phyloP scores from a whole-genome alignment of 2,113 vertebrate species.

The Oncorhynchus mykiss region DNA sequence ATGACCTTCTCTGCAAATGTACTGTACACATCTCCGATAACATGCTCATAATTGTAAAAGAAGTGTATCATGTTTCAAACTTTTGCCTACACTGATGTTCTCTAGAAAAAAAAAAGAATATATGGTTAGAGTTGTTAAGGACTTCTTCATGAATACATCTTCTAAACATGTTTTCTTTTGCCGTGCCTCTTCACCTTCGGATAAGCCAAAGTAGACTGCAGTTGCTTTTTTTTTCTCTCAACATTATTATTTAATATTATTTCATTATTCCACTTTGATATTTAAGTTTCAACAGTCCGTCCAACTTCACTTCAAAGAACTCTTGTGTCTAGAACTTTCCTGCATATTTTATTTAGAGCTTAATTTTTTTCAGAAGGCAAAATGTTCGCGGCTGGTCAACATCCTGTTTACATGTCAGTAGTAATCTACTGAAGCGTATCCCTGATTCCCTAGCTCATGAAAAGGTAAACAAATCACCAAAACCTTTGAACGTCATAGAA shows the following conservation, averaged over 20 bases:
- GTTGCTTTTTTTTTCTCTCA: conserved; percentile 46
- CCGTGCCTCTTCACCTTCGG: conserved; percentile 74
- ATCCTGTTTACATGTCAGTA: conserved; percentile 52
- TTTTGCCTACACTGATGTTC: conserved; percentile 54
- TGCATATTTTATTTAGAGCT: conserved; percentile 43
- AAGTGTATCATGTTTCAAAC: conserved; percentile 53
- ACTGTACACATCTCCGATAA: conserved; percentile 55
- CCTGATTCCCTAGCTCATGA: conserved; percentile 19
- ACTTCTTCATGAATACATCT: conserved; percentile 50
- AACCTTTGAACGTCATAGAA: conserved; percentile 36
- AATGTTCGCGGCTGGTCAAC: conserved; percentile 37
- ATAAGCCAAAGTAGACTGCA: conserved; percentile 80
- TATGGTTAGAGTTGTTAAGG: conserved; percentile 10
- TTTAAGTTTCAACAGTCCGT: conserved; percentile 64
- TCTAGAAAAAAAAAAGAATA: conserved; percentile 22
- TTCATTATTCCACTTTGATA: conserved; percentile 52
- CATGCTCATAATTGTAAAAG: conserved; percentile 54
- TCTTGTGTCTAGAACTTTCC: conserved; percentile 48
- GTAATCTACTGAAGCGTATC: conserved; percentile 38
- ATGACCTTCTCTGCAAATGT: conserved; percentile 67
- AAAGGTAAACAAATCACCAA: conserved; percentile 52
- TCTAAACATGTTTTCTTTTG: conserved; percentile 59
- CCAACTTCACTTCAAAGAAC: conserved; percentile 54
- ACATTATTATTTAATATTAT: conserved; percentile 43
- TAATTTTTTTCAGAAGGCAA: conserved; percentile 35